Percentiles rank a stretch among this genome's conserved stretches.
These are phyloP conservation scores for Lagria hirta DNA, from an alignment of 2,888 invertebrate genomes.

Conservation along the genomic window DNA sequence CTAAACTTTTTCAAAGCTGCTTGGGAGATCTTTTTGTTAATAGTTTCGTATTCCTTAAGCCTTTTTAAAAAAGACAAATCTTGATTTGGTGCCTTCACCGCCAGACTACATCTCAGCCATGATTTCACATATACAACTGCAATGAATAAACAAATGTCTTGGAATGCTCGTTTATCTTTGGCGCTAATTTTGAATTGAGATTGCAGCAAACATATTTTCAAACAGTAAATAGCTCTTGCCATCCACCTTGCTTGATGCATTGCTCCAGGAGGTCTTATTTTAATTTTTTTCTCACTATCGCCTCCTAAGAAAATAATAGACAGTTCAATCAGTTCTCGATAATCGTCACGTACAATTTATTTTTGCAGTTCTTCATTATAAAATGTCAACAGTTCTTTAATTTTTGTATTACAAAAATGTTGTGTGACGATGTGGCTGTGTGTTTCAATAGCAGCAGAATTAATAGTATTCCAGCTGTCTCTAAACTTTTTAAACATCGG, in stretches of 20 bases:
- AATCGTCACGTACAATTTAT: neutral
- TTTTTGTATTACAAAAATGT: neutral
- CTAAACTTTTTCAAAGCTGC: no score
- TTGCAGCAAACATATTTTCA: no score
- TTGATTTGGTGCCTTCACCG: no score
- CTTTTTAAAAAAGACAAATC: no score
- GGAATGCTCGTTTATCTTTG: constrained; percentile 27
- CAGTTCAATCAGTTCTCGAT: neutral
- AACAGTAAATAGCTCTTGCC: no score
- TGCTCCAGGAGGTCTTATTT: neutral
- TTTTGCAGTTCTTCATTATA: neutral
- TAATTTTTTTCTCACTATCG: neutral
- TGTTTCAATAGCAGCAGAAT: neutral
- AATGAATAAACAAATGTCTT: no score
- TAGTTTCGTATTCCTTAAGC: no score
- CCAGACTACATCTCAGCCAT: no score
- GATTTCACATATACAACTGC: no score
- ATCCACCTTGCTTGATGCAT: constrained; percentile 2
- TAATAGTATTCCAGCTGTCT: constrained; percentile 27
- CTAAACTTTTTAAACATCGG: constrained; percentile 33
- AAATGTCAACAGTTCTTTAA: neutral
- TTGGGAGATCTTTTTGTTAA: no score
- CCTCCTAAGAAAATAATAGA: neutral
- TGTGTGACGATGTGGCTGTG: neutral
- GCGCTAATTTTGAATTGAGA: no score